Base-by-base conservation (phyloP, 1,140 invertebrate genomes). In the Zaprionus ornatus region DNA sequence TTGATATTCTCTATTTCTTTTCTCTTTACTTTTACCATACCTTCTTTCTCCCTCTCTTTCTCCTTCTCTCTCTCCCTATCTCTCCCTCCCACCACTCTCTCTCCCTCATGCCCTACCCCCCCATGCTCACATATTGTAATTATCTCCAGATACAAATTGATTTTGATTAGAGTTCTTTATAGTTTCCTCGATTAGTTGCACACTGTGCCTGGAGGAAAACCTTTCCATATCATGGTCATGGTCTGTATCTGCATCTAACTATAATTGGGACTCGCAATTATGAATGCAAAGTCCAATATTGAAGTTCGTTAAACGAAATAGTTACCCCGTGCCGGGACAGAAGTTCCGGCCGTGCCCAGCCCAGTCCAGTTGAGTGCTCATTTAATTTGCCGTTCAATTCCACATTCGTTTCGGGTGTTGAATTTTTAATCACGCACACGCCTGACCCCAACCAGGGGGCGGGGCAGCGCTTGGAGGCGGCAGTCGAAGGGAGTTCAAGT, bases 381-480 rank as follows among this genome's bases (percentile, higher is more conserved):
- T 83, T 88, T 81, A 88, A 84, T 88, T 88, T 84, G 69, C 72
- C 75, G 81, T 90, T 90, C 85, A 90, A 90, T 90, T 90, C 85
- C 69, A 75, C 72, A 90, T 85, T 90, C 85, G 85, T 90, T 90
- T 90, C 73, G 85, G 81, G 81, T 85, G 80, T 90, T 90, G 85
- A 90, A 90, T 90, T 90, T 90, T 90, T 90, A 90, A 90, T 90
- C 81, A 90, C 69, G 80, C 74, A 72, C 80, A 81, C 78, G 72
- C 70, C 61, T 77, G 75, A 83, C 70, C 85, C 72, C 84, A 67
- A 52, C 77, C 17, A 54, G n/a, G 1, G 23, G 21, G 35, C 17
- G 37, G 17, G 35, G 35, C n/a, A 32, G 48, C 25, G 37, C 15
- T 35, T 0, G 37, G 40, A 35, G 35, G 32, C 9, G 27, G n/a